Percentiles rank a stretch among this genome's conserved stretches.
phyloP scores from a whole-genome alignment of 2,888 invertebrate species.

The Caenorhabditis panamensis region DNA sequence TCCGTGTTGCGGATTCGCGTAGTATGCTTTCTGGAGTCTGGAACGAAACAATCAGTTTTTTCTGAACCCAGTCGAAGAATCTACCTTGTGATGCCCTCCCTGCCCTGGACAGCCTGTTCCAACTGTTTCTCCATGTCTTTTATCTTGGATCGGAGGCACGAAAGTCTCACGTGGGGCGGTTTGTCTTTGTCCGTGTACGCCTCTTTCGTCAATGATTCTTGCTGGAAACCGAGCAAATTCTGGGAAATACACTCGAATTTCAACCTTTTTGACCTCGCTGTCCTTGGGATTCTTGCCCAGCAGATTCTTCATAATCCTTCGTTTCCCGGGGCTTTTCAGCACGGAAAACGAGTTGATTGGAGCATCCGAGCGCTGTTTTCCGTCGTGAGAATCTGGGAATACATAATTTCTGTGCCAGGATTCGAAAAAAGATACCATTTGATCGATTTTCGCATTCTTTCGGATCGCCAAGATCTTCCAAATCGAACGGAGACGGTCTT shows the following conservation, averaged over 20 bases:
- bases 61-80: no score
- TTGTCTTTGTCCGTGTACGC: slow-evolving; percentile 25
- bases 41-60: no score
- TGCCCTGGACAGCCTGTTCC: slow-evolving; percentile 47
- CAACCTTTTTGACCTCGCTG: not conserved
- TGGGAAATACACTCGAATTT: no score
- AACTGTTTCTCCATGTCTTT: slow-evolving; percentile 37
- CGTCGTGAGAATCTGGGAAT: slow-evolving; percentile 33
- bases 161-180: slow-evolving; percentile 46
- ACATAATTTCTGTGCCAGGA: not conserved
- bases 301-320: slow-evolving; percentile 30
- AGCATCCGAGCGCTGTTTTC: slow-evolving; percentile 21
- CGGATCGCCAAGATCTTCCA: slow-evolving; percentile 88
- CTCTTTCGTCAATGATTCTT: not conserved
- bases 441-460: slow-evolving; percentile 33
- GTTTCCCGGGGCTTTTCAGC: slow-evolving; percentile 39
- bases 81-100: slow-evolving; percentile 54
- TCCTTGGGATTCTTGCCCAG: slow-evolving; percentile 40
- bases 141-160: slow-evolving; percentile 45
- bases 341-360: slow-evolving; percentile 16
- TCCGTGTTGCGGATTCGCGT: slow-evolving; percentile 93
- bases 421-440: slow-evolving; percentile 13
- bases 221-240: no score
- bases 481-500: slow-evolving; percentile 94
- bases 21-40: slow-evolving; percentile 85